Conservation (phyloP, 92 coral and sea anemone genomes). For the Chrysogorgia sp. region DNA sequence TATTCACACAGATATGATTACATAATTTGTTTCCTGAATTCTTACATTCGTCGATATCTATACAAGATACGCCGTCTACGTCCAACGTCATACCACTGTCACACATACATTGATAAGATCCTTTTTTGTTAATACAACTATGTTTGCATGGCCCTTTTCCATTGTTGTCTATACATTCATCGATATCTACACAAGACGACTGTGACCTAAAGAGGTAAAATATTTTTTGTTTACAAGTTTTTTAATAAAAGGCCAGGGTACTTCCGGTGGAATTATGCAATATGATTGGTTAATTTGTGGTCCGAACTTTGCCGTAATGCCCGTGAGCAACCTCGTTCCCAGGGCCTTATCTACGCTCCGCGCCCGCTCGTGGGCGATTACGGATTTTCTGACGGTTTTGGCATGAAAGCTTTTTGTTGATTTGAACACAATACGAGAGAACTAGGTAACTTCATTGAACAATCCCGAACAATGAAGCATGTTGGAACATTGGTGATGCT, state of each 20-base stretch:
- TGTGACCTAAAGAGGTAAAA: conserved; percentile 53
- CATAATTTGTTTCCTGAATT: conserved; percentile 31
- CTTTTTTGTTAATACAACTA: conserved; percentile 74
- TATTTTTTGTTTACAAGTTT: background rate
- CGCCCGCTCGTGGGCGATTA: no score
- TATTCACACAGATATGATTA: conserved; percentile 55
- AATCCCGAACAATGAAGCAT: no score
- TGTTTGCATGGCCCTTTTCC: conserved; percentile 83
- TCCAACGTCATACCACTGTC: conserved; percentile 60
- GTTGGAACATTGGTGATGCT: no score
- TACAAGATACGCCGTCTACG: conserved; percentile 49
- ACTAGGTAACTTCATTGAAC: no score
- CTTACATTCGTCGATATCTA: conserved; percentile 59
- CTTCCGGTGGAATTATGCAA: no score
- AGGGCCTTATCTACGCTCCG: no score
- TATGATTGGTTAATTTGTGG: no score
- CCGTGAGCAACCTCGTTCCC: no score
- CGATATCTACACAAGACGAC: conserved; percentile 63
- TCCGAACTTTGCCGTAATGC: no score
- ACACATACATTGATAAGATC: conserved; percentile 79
- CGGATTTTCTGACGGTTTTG: background rate
- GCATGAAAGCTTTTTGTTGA: background rate
- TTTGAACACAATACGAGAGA: no score
- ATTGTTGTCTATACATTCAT: conserved; percentile 76
- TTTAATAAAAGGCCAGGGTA: background rate